Conservation (phyloP, 2,113 vertebrate species). For the Callionymus lyra region DNA sequence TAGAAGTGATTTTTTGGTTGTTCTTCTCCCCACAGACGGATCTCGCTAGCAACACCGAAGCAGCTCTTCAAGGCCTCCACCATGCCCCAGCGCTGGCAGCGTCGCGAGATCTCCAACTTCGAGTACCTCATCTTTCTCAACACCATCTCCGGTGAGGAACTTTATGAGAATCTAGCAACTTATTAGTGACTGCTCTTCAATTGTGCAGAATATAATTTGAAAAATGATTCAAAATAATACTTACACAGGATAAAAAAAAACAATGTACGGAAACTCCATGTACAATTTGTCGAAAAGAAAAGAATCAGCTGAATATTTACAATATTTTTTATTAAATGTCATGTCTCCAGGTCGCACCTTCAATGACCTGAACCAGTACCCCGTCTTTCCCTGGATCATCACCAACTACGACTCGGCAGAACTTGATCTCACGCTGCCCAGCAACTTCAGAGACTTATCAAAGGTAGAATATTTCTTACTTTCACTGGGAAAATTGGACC, state of each 20-base stretch:
- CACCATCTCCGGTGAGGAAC: conserved; percentile 82
- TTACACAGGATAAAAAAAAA: too few relatives aligned
- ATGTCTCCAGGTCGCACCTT: conserved; percentile 77
- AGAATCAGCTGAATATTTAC: too few relatives aligned
- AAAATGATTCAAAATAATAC: too few relatives aligned
- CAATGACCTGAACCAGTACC: conserved; percentile 97
- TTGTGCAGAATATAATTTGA: too few relatives aligned
- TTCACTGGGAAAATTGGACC: too few relatives aligned
- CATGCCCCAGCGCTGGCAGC: conserved; percentile 96
- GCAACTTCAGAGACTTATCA: conserved; percentile 97
- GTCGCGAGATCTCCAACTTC: conserved; percentile 95
- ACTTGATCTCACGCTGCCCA: conserved; percentile 92
- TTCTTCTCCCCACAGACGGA: conserved; percentile 67
- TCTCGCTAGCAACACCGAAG: conserved; percentile 87
- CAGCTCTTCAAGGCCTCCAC: conserved; percentile 96
- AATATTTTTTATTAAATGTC: too few relatives aligned
- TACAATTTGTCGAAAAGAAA: too few relatives aligned
- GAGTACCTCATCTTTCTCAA: conserved; percentile 96
- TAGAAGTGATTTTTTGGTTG: too few relatives aligned
- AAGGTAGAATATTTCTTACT: conserved; percentile 72
- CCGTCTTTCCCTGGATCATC: conserved; percentile 97
- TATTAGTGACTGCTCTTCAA: too few relatives aligned
- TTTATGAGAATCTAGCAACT: neutral
- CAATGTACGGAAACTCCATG: too few relatives aligned
- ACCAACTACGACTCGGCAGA: conserved; percentile 95